Evolutionary conservation across 2,113 vertebrate genomes (phyloP), one percentile per base, ranked within the genome.

Genomic region (Osmerus eperlanus): DNA sequence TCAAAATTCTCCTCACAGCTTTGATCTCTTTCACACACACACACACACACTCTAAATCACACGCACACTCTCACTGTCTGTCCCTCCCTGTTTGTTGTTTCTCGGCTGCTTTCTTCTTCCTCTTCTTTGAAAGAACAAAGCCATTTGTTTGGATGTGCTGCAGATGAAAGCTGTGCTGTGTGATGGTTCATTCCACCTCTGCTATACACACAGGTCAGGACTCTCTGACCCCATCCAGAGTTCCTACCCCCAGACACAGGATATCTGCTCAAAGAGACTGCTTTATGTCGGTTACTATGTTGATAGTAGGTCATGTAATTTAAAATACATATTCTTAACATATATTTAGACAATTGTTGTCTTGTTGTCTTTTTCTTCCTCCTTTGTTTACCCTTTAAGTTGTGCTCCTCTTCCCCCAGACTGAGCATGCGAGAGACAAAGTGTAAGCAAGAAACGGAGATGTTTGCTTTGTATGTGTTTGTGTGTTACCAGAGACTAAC

Each of bases 1-100:
- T 85, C 73, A 81, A 79, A 83, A 82, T 81, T 76, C 79, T 62
- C 75, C 69, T 82, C 78, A 78, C 76, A 71, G 79, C 85, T 88
- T 88, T 88, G 77, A 87, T 60, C 58, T 52, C 84, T 82, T 67
- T 32, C 78, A 54, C 9, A 56, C 53, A 65, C 72, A 36, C 65
- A 61, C 47, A 62, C 29, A 67, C 66, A 54, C 66, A 28, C 19
- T 4, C 14, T 67, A 21, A 25, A 7, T 54, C 23, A 19, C 8
- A 41, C 32, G 25, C 28, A 15, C 18, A 58, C 36, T 61, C 25
- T 36, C 52, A 25, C 59, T 72, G 70, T 69, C 55, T 21, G 16
- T 66, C 62, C 32, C 16, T 73, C 62, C 51, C 65, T 58, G 32
- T 62, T 12, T 32, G 53, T 14, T 47, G 53, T 14, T 47, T 60